Conservation (phyloP, 2,888 invertebrate genomes). For the Antitype chi region DNA sequence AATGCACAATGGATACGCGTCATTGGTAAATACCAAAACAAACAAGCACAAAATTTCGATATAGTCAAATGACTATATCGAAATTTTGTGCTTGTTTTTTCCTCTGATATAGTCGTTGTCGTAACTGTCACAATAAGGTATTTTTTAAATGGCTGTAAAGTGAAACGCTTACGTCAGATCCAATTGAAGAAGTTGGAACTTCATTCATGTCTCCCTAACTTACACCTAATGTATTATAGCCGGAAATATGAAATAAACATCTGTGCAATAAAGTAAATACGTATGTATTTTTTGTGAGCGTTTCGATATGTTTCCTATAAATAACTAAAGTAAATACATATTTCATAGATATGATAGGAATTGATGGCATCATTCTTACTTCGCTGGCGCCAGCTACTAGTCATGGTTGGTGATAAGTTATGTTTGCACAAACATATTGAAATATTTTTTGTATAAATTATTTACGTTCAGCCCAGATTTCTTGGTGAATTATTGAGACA, state of each 20-base stretch:
- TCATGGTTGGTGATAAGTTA: conserved; percentile 61
- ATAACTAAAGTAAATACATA: conserved; percentile 62
- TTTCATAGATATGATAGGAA: conserved; percentile 62
- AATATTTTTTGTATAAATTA: conserved; percentile 60
- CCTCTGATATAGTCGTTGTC: conserved; percentile 29
- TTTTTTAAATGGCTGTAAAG: conserved; percentile 29
- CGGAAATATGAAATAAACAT: conserved; percentile 48
- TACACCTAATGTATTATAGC: conserved; percentile 41
- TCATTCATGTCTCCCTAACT: conserved; percentile 44
- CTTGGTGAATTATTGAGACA: conserved; percentile 54
- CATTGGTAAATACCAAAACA: conserved; percentile 54
- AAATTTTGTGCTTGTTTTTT: conserved; percentile 33
- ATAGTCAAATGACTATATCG: conserved; percentile 19
- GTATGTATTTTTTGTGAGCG: conserved; percentile 47
- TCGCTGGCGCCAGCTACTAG: conserved; percentile 61
- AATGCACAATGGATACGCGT: conserved; percentile 55
- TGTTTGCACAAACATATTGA: conserved; percentile 62
- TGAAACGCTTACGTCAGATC: conserved; percentile 39
- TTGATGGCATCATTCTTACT: conserved; percentile 57
- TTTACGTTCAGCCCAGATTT: conserved; percentile 59
- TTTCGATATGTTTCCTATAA: conserved; percentile 57
- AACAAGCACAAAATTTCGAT: conserved; percentile 22
- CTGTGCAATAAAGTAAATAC: conserved; percentile 45
- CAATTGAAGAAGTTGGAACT: conserved; percentile 30
- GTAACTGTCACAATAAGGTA: conserved; percentile 42